These are phyloP conservation scores for Trachelus iudaicus DNA, from an alignment of 2,888 invertebrate genomes.

Conservation along the genomic window DNA sequence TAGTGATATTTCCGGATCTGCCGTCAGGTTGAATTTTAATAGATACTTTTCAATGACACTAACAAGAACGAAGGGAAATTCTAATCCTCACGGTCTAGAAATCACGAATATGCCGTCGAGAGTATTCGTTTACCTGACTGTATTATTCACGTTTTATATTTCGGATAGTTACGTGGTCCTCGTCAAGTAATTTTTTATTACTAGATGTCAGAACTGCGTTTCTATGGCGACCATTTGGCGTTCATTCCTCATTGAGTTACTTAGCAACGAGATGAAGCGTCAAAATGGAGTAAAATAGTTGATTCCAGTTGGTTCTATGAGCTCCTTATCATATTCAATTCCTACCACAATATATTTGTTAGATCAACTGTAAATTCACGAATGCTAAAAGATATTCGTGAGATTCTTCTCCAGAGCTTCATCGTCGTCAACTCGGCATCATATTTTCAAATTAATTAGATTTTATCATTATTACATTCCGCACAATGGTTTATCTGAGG, in stretches of 20 bases:
- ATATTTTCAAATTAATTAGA: neutral
- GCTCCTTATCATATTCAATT: neutral
- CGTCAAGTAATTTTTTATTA: neutral
- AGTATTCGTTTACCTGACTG: neutral
- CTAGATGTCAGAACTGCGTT: slow-evolving; percentile 35
- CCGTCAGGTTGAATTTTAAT: slow-evolving; percentile 5
- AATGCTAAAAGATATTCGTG: neutral
- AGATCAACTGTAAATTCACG: neutral
- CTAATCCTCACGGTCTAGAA: neutral
- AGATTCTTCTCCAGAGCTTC: neutral
- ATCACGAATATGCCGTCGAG: neutral
- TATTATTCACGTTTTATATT: neutral
- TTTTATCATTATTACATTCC: neutral
- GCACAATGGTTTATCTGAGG: neutral
- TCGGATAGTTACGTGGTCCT: neutral
- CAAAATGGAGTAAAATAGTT: slow-evolving; percentile 24
- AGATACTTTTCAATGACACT: neutral
- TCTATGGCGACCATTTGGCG: slow-evolving; percentile 40
- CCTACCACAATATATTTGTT: neutral
- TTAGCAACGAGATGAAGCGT: slow-evolving; percentile 23
- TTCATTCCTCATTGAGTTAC: slow-evolving; percentile 22
- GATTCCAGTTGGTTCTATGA: neutral
- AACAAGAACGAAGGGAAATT: neutral
- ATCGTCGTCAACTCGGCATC: too few relatives aligned
- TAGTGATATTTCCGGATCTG: slow-evolving; percentile 29